Percentiles rank a stretch among this genome's conserved stretches.
These are phyloP conservation scores for Muscidifurax raptorellus DNA, from an alignment of 1,140 invertebrate species.

Conservation along the genomic window DNA sequence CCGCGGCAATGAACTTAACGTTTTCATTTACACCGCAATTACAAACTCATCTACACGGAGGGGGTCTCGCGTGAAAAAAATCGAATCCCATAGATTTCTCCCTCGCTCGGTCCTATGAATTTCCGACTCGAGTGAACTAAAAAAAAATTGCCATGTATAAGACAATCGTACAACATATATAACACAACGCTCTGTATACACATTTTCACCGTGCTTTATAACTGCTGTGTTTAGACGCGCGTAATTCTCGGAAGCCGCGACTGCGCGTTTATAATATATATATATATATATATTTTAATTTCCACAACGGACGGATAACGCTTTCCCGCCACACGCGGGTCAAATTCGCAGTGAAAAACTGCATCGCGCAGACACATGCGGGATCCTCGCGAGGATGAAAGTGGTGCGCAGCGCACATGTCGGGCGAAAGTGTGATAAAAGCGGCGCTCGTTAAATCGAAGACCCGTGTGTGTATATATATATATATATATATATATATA, in stretches of 20 bases:
- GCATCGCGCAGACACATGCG: background rate
- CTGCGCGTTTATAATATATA: background rate
- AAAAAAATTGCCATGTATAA: background rate
- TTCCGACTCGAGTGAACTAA: background rate
- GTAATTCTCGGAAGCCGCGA: background rate
- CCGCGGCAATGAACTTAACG: background rate
- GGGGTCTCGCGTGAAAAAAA: too few species aligned
- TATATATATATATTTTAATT: background rate
- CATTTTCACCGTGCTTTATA: background rate
- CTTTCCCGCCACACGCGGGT: background rate
- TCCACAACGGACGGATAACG: background rate
- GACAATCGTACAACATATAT: background rate
- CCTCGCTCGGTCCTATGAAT: background rate
- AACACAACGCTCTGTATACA: background rate
- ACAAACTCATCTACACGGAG: background rate
- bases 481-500: too few species aligned
- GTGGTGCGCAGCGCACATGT: slow-evolving; percentile 1
- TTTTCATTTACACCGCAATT: background rate
- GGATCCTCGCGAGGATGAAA: slow-evolving; percentile 9
- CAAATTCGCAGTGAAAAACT: background rate
- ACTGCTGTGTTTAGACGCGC: too few species aligned
- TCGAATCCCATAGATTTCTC: background rate
- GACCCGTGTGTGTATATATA: background rate
- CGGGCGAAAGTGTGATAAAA: slow-evolving; percentile 52
- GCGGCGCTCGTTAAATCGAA: slow-evolving; percentile 38